phyloP scores from a whole-genome alignment of 2,113 vertebrate genomes.

The Cyanocitta stelleri region DNA sequence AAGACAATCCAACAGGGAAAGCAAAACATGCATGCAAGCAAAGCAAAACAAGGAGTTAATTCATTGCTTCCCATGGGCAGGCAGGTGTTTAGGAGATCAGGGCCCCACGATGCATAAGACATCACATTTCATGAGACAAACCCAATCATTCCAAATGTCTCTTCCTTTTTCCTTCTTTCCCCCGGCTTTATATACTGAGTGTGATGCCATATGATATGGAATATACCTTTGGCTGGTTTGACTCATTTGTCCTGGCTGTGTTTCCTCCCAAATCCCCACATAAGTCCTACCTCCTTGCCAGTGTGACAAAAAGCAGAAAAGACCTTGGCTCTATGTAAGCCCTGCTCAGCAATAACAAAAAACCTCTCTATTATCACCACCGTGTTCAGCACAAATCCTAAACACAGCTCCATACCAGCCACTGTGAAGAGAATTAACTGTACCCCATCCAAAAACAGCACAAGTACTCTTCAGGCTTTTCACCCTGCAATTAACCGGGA shows the following conservation, averaged over 20 bases:
- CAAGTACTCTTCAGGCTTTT: not conserved
- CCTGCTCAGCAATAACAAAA: not conserved
- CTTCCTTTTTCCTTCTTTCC: not conserved
- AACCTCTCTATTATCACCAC: not conserved
- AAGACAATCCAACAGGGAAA: not conserved
- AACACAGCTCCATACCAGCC: not conserved
- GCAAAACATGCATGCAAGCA: not conserved
- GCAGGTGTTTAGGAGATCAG: not conserved
- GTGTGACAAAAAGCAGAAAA: not conserved
- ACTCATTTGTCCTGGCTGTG: not conserved
- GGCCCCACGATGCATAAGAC: no score
- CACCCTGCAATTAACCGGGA: not conserved
- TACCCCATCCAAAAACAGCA: not conserved
- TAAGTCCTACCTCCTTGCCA: not conserved
- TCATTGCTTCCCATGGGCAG: not conserved
- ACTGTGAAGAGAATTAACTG: not conserved
- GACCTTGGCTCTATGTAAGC: not conserved
- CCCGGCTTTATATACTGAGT: not conserved
- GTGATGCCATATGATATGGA: not conserved
- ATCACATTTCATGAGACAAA: accelerated
- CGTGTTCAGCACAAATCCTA: not conserved
- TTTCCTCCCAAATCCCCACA: not conserved
- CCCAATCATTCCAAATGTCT: not conserved
- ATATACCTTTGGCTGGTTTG: not conserved
- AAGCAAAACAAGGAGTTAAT: not conserved